Base-by-base conservation (phyloP, 1,140 invertebrate genomes). In the Drosophila willistoni region DNA sequence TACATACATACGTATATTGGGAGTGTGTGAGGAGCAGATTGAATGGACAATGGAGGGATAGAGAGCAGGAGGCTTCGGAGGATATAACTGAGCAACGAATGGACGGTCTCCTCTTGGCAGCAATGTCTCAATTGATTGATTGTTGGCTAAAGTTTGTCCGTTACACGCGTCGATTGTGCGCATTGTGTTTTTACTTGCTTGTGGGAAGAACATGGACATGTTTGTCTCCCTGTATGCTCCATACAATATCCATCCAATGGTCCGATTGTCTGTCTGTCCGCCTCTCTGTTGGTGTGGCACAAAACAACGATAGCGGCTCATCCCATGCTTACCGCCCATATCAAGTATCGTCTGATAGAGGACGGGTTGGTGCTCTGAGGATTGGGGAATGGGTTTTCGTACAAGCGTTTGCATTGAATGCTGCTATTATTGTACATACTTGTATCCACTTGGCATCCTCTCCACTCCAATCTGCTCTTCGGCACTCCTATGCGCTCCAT, bases 61-160 rank as follows among this genome's bases (percentile, higher is more conserved):
- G 10, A 44, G 12, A 39, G n/a, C n/a, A n/a, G 36, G 36, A 39
- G 36, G 36, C n/a, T 29, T 29, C 17, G 22, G 3, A 13, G 57
- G 56, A 19, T 56, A 64, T 61, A 42, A 73, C 69, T 33, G 61
- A 39, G 71, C 73, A 79, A 39, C 56, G 47, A 72, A 65, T 79
- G 65, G 76, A 68, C 36, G 55, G 60, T 41, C 19, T 68, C 10
- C 19, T 25, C 29, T 14, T 60, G 51, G 29, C 63, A 65, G 63
- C 64, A 71, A 77, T 78, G 73, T 80, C 75, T 44, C 71, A 74
- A 80, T 80, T 80, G 78, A 80, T 80, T 80, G 78, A 80, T 80
- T 80, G 78, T 78, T 71, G 71, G 64, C 78, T 33, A 80, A 79
- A 79, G 77, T 79, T 77, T 81, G 79, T 75, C 68, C 77, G 76